Conservation (phyloP, 1,140 invertebrate species). For the Nomia melanderi region DNA sequence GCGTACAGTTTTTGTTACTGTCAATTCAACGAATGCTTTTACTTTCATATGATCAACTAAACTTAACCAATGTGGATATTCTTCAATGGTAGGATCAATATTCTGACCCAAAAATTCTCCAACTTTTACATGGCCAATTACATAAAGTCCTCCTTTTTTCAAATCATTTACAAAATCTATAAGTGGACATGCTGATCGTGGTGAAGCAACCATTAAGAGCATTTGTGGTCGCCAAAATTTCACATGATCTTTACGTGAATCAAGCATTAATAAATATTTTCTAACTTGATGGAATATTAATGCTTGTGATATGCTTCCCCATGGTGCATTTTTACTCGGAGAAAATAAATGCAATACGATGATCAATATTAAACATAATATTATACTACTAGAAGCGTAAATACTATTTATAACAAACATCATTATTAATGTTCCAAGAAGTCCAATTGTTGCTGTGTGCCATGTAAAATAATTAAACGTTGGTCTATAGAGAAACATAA, state of each 20-base stretch:
- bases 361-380: conserved; percentile 92
- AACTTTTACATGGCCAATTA: conserved; percentile 94
- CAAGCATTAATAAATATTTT: conserved; percentile 97
- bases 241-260: conserved; percentile 97
- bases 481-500: conserved; percentile 85
- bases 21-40: conserved; percentile 98
- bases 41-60: conserved; percentile 94
- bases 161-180: conserved; percentile 99
- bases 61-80: conserved; percentile 93
- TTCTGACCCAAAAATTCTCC: conserved; percentile 82
- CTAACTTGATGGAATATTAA: conserved; percentile 99
- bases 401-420: conserved; percentile 97
- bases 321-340: conserved; percentile 89
- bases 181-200: conserved; percentile 93
- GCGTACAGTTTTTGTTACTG: conserved; percentile 90
- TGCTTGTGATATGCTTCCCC: conserved; percentile 99
- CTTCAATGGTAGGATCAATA: conserved; percentile 87
- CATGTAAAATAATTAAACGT: conserved; percentile 98
- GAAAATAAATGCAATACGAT: conserved; percentile 96
- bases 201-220: conserved; percentile 94
- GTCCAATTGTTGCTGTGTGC: conserved; percentile 93
- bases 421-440: conserved; percentile 94
- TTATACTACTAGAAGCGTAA: conserved; percentile 93
- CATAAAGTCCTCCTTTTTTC: conserved; percentile 98
- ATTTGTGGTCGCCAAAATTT: conserved; percentile 99